phyloP scores from a whole-genome alignment of 2,888 invertebrate genomes.

The Sphecodes monilicornis region DNA sequence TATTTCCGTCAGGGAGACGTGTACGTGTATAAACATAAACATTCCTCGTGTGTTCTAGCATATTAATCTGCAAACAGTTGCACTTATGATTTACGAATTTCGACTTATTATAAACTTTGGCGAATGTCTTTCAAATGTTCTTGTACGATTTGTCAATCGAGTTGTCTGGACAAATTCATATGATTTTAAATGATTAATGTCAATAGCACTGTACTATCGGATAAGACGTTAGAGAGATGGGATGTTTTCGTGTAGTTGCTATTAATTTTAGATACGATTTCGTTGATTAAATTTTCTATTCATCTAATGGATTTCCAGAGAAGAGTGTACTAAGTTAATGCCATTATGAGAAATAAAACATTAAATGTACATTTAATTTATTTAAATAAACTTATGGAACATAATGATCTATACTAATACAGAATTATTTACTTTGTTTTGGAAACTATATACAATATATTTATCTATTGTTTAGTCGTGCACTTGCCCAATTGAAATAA shows the following conservation, averaged over 20 bases:
- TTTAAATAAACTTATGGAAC: neutral
- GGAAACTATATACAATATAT: neutral
- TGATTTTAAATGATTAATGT: neutral
- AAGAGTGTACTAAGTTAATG: neutral
- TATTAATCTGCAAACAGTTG: constrained; percentile 26
- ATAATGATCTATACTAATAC: neutral
- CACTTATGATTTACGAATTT: neutral
- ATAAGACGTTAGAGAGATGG: neutral
- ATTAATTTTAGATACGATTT: neutral
- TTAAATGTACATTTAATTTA: neutral
- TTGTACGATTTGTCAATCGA: too few relatives aligned
- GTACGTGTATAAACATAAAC: constrained; percentile 51
- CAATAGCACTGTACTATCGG: neutral
- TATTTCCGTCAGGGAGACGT: constrained; percentile 24
- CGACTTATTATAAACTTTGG: neutral
- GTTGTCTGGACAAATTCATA: neutral
- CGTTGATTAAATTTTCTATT: neutral
- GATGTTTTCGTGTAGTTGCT: neutral
- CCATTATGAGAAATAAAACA: neutral
- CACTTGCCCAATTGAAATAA: too few relatives aligned
- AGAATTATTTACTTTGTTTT: neutral
- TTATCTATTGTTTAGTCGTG: neutral
- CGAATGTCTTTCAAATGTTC: neutral
- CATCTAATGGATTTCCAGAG: neutral
- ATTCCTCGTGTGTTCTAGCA: neutral